Evolutionary conservation across 2,113 vertebrate genomes (phyloP).

Genomic region (Chrysemys picta): DNA sequence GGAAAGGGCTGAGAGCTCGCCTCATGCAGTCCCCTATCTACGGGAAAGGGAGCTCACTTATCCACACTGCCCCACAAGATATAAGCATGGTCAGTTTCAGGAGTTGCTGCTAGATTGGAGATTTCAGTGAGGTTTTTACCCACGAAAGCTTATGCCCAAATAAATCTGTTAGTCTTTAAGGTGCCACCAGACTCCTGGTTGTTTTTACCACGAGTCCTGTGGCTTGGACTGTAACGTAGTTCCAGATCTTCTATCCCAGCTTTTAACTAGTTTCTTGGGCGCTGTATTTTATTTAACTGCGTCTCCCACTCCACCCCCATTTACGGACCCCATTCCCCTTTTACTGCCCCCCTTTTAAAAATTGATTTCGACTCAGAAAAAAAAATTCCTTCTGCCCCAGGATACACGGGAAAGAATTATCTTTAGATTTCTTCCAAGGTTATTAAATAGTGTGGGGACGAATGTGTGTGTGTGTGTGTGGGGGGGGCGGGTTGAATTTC

Average conservation of each 20-base stretch:
- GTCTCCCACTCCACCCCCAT: background rate
- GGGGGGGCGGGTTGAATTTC: background rate
- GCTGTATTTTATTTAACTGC: slow-evolving; percentile 5
- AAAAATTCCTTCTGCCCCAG: slow-evolving; percentile 48
- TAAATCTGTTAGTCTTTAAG: too few species aligned
- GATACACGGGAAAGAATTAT: slow-evolving; percentile 49
- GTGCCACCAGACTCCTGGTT: too few species aligned
- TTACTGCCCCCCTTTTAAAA: background rate
- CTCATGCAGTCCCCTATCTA: background rate
- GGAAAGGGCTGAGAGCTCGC: slow-evolving; percentile 20
- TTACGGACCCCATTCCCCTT: background rate
- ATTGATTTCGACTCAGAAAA: slow-evolving; percentile 26
- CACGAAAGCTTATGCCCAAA: too few species aligned
- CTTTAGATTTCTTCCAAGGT: slow-evolving; percentile 57
- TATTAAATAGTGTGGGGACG: slow-evolving; percentile 66
- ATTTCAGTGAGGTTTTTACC: background rate
- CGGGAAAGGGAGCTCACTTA: slow-evolving; percentile 6
- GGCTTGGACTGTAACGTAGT: too few species aligned
- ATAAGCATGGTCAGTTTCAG: background rate
- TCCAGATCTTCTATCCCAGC: background rate
- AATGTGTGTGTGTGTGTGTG: background rate
- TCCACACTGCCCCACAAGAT: background rate
- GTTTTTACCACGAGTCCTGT: too few species aligned
- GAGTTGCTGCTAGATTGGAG: background rate
- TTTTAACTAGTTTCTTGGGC: background rate